Base-by-base conservation (phyloP, 1,140 invertebrate genomes). In the Leptestheria dahalacensis region DNA sequence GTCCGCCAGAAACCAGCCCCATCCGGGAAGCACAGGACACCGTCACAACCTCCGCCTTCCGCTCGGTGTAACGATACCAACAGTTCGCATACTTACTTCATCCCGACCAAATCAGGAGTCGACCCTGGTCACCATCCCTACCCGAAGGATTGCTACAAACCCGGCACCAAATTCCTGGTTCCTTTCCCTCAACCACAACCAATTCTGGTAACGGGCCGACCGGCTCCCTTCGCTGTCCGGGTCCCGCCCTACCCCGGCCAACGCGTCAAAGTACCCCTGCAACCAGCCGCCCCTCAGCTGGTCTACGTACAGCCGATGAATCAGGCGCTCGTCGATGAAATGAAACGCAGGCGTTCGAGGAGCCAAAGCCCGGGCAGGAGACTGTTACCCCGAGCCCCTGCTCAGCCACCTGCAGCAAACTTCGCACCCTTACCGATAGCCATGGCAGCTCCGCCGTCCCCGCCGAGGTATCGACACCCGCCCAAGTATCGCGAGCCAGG, bases 91-190 rank as follows among this genome's bases (percentile, higher is more conserved):
- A 55, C 53, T 20, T 55, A 29, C 18, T 20, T 55, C 25, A 55
- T 55, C n/a, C 53, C 53, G 10, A 55, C 53, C n/a, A 55, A 55
- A 55, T 25, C 53, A 10, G 53, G 53, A 33, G 15, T n/a, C 15
- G 53, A 55, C 26, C 15, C 33, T 15, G 33, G 20, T 1, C 24
- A 20, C 24, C 26, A 55, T 28, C 26, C 33, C 33, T 55, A 55
- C 12, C 53, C 53, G 23, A 55, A 55, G 33, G 53, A 55, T 29
- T 24, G 53, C 29, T 15, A 41, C 15, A 41, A 9, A 9, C 33
- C 33, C 6, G 33, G 33, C 6, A n/a, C n/a, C n/a, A 41, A 41
- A 41, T 41, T 9, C 15, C 15, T 41, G 33, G 6, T 41, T 41
- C 33, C 33, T 41, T 41, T 41, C 33, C 33, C 33, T 41, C 33